Evolutionary conservation across 30 jellyfish, hydroid and myxozoan genomes (phyloP).

Genomic region (Phacellophora camtschatica): DNA sequence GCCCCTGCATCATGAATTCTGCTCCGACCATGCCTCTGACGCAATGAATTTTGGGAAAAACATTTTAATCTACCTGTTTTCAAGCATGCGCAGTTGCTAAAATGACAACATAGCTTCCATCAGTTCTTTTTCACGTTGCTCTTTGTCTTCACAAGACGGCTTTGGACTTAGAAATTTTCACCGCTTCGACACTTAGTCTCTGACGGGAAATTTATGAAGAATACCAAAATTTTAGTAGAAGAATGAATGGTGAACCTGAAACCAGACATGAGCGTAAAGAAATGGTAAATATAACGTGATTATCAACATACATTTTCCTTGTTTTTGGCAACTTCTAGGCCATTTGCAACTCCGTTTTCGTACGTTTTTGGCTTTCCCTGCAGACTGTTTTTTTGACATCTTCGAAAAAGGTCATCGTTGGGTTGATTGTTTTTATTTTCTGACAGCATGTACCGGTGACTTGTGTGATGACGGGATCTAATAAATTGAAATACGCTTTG

Average conservation of each 20-base stretch:
- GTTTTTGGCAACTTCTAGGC: background rate
- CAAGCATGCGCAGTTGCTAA: constrained; percentile 59
- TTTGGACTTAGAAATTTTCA: constrained; percentile 65
- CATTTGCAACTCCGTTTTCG: no score
- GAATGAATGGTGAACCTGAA: constrained; percentile 30
- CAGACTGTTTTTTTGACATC: no score
- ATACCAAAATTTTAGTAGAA: background rate
- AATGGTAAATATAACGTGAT: constrained; percentile 22
- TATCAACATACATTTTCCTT: background rate
- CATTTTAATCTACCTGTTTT: no score
- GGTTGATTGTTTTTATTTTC: no score
- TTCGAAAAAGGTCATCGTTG: no score
- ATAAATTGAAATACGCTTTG: no score
- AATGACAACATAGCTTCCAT: constrained; percentile 19
- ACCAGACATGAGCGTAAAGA: constrained; percentile 4
- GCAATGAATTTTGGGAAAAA: no score
- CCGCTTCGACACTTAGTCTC: constrained; percentile 61
- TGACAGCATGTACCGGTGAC: no score
- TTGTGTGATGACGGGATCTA: no score
- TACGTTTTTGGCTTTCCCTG: no score
- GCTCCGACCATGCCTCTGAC: no score
- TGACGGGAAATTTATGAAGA: background rate
- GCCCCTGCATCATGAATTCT: no score
- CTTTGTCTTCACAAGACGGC: constrained; percentile 39
- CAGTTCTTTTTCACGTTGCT: constrained; percentile 1